Conservation (phyloP, 2,113 vertebrate species). For the Cinclus cinclus region DNA sequence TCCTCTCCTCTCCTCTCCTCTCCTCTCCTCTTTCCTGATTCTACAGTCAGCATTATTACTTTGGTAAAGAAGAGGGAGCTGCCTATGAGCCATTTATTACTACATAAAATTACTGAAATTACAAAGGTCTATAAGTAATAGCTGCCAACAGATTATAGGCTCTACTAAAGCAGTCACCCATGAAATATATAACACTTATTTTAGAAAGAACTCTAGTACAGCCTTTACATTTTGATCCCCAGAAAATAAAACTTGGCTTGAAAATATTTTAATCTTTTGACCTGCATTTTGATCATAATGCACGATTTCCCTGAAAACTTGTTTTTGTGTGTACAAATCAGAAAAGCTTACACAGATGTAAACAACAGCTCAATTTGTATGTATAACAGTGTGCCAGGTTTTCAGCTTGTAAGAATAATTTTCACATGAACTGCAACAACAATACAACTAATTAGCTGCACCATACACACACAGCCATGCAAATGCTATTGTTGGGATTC, state of each 20-base stretch:
- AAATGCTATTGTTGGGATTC: background rate
- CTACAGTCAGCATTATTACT: background rate
- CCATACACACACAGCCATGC: background rate
- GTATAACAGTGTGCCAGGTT: background rate
- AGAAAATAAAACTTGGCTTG: background rate
- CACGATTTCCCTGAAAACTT: background rate
- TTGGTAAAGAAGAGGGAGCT: background rate
- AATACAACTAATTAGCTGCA: background rate
- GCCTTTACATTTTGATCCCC: background rate
- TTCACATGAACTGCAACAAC: background rate
- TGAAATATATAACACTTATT: background rate
- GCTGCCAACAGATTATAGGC: slow-evolving; percentile 7
- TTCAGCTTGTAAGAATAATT: background rate
- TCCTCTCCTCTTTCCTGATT: background rate
- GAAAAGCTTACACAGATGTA: background rate
- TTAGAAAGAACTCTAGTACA: background rate
- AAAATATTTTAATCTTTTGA: background rate
- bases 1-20: too few species aligned
- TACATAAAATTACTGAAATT: slow-evolving; percentile 41
- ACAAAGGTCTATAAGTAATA: slow-evolving; percentile 5
- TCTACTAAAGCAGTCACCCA: background rate
- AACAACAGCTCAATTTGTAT: background rate
- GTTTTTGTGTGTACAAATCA: background rate
- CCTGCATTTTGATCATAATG: background rate
- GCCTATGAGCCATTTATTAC: slow-evolving; percentile 11